These are phyloP conservation scores for Megaptera novaeangliae DNA, from an alignment of 2,113 vertebrate species.

Conservation along the genomic window DNA sequence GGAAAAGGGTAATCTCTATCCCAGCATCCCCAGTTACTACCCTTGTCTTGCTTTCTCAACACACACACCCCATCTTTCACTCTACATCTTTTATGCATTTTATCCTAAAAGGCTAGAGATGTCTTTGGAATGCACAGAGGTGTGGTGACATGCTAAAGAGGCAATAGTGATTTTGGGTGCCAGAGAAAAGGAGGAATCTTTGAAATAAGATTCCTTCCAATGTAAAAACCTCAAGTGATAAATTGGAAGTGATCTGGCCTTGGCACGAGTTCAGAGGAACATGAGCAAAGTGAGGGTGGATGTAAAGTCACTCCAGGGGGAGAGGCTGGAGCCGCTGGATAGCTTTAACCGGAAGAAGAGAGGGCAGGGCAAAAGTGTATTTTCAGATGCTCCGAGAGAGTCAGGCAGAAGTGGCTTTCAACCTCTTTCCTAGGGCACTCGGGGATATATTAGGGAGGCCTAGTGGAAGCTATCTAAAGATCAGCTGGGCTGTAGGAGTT, in stretches of 20 bases:
- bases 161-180: background rate
- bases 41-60: background rate
- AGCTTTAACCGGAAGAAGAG: background rate
- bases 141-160: background rate
- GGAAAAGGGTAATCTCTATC: background rate
- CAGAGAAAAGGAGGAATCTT: background rate
- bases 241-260: background rate
- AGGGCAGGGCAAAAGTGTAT: accelerated
- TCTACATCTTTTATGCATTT: background rate
- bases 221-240: background rate
- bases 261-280: background rate
- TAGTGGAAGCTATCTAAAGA: background rate
- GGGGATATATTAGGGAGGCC: background rate
- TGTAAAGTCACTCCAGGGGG: background rate
- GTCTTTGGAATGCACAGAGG: background rate
- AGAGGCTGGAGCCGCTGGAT: background rate
- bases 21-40: background rate
- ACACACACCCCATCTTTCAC: background rate
- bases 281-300: background rate
- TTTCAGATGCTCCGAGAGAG: background rate
- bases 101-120: background rate
- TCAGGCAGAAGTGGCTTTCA: background rate
- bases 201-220: background rate
- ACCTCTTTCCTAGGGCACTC: background rate
- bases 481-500: background rate